Evolutionary conservation across 1,140 invertebrate genomes (phyloP), one percentile per base, ranked within the genome.

Genomic region (Ptiloglossa arizonensis): DNA sequence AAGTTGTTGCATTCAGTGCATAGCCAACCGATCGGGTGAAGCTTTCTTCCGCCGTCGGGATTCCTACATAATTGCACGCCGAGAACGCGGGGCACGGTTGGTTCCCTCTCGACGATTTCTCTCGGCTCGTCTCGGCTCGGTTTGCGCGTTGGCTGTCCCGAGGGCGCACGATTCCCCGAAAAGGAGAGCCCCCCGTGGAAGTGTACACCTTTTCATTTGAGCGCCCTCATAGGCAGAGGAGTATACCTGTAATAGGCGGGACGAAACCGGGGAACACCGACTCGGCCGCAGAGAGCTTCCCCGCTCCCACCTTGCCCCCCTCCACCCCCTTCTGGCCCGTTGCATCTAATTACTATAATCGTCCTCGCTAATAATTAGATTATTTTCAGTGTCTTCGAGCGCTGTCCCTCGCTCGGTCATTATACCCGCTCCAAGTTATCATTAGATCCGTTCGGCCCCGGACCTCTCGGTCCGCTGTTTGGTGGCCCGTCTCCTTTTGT

Each of bases 331-430:
- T 46, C 69, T 29, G 38, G 71, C 8, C 63, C 82, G 69, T 57
- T 74, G 76, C 76, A 64, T 75, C 70, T 85, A 87, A 87, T 87
- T 81, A 87, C 86, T 87, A 87, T 87, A 86, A 87, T 86, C 85
- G 86, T 75, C 80, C 69, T 52, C 79, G 79, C 46, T 76, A 86
- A 86, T 87, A 87, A 87, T 87, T 87, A 87, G 86, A 87, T 87
- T 87, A 87, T 86, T 87, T 86, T 86, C 81, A 86, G 78, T 82
- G 78, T 83, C 82, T 85, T 84, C 68, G 48, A 66, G 32, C 68
- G 70, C 56, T 81, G 72, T 84, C 69, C 57, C 68, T 54, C 72
- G 57, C 59, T 66, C n/a, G 71, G 46, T 57, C 66, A 67, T 86
- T 80, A 86, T 83, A 77, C 68, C 77, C 50, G 17, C 6, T 56